Evolutionary conservation across 2,888 invertebrate species (phyloP).

Genomic region (Oxystoma pomonae): DNA sequence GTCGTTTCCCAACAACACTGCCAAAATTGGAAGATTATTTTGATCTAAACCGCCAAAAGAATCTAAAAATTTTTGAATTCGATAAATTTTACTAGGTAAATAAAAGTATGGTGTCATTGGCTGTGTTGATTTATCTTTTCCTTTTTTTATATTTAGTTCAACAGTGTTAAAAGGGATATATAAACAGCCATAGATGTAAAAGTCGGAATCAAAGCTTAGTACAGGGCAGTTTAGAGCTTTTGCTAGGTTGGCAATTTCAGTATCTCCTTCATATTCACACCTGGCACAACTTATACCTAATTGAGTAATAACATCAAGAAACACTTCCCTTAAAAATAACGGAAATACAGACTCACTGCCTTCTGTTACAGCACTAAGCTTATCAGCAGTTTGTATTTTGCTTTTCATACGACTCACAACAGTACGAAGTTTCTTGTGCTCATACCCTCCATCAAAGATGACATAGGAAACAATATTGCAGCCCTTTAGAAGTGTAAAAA

Average conservation of each 20-base stretch:
- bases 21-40: constrained; percentile 65
- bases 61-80: constrained; percentile 62
- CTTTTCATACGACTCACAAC: constrained; percentile 33
- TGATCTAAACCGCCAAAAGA: constrained; percentile 63
- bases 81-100: constrained; percentile 68
- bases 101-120: constrained; percentile 40
- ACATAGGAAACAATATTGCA: constrained; percentile 72
- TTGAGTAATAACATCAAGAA: constrained; percentile 64
- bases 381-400: constrained; percentile 39
- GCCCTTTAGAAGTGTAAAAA: constrained; percentile 64
- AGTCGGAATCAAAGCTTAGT: constrained; percentile 91
- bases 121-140: constrained; percentile 25
- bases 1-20: constrained; percentile 86
- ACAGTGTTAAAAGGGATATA: constrained; percentile 77
- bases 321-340: constrained; percentile 67
- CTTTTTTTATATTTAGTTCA: constrained; percentile 46
- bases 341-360: constrained; percentile 64
- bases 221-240: constrained; percentile 77
- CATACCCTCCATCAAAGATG: constrained; percentile 68
- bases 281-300: constrained; percentile 64
- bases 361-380: constrained; percentile 55
- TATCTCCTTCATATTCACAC: constrained; percentile 87
- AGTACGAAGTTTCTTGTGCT: constrained; percentile 45
- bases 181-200: constrained; percentile 79
- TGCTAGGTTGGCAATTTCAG: constrained; percentile 79